Base-by-base conservation (phyloP, 2,888 invertebrate species). In the Acrobasis suavella region DNA sequence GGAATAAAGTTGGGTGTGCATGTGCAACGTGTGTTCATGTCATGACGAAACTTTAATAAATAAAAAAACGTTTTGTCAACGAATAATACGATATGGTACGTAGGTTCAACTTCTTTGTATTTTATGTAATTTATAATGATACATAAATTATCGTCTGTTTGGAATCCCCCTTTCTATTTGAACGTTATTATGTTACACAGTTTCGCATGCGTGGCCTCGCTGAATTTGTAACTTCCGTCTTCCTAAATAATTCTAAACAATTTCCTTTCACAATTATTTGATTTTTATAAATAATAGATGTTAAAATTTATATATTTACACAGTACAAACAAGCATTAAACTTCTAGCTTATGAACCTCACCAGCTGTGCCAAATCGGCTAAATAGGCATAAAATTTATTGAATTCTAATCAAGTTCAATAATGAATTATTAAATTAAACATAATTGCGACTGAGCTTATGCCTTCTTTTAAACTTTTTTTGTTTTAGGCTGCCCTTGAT, bases 401-500 rank as follows among this genome's bases (percentile, higher is more conserved):
- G n/a, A n/a, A 32, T 32, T 32, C 7, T 5, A 32, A 32, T 32
- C 32, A 7, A 32, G 2, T 32, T 32, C 0, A 6, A 6, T 32
- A 32, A 6, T 32, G 5, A 32, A 32, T 7, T 32, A 32, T 6
- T 32, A 7, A 32, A 32, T 32, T 6, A 51, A 10, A 14, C n/a
- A 50, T 49, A 56, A 56, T 22, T 22, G 22, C 22, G 3, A 22
- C 22, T 3, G 22, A 22, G n/a, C 22, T 62, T 42, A 54, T 56
- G 52, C 15, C 15, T 7, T 49, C n/a, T 49, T 6, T 2, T 16
- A 15, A 15, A 46, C 61, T 38, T 14, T 60, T 65, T 64, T 65
- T 58, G 62, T 82, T 83, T 67, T 71, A 94, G 94, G 82, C 85
- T 66, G 81, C 84, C 9, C 75, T 83, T 67, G 89, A 86, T 67